phyloP scores from a whole-genome alignment of 1,140 invertebrate species.

The Drosophila pruinosa region DNA sequence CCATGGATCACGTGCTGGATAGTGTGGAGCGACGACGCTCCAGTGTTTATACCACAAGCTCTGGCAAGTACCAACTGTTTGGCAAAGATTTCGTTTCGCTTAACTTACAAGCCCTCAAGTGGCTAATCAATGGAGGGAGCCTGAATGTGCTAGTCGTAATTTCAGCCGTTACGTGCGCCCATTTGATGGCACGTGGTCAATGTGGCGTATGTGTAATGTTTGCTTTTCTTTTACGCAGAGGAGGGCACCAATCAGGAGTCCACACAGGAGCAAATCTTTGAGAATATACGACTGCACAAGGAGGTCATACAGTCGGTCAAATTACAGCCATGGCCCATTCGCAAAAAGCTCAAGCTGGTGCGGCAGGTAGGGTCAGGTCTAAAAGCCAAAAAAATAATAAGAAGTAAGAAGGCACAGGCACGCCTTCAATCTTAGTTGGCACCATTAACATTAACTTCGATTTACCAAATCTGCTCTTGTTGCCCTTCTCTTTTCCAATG shows the following conservation, averaged over 20 bases:
- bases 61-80: conserved; percentile 87
- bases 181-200: conserved; percentile 49
- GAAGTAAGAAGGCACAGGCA: conserved; percentile 85
- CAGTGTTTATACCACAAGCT: conserved; percentile 92
- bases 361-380: conserved; percentile 85
- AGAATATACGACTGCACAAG: conserved; percentile 96
- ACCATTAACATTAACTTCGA: conserved; percentile 77
- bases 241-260: conserved; percentile 85
- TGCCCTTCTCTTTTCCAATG: conserved; percentile 54
- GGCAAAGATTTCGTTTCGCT: conserved; percentile 40
- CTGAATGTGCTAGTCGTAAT: conserved; percentile 57
- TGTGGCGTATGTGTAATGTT: conserved; percentile 65
- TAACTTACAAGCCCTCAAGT: conserved; percentile 49
- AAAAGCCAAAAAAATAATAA: conserved; percentile 91
- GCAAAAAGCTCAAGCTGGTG: conserved; percentile 92
- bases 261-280: conserved; percentile 93
- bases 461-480: conserved; percentile 52
- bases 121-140: conserved; percentile 36
- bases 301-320: conserved; percentile 95
- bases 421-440: conserved; percentile 40
- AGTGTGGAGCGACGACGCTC: conserved; percentile 86
- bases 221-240: conserved; percentile 85
- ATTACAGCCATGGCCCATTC: conserved; percentile 94
- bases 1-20: conserved; percentile 85
- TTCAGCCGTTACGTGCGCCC: conserved; percentile 61